Conservation (phyloP, 64 coral and sea anemone species). For the Exaiptasia diaphana region DNA sequence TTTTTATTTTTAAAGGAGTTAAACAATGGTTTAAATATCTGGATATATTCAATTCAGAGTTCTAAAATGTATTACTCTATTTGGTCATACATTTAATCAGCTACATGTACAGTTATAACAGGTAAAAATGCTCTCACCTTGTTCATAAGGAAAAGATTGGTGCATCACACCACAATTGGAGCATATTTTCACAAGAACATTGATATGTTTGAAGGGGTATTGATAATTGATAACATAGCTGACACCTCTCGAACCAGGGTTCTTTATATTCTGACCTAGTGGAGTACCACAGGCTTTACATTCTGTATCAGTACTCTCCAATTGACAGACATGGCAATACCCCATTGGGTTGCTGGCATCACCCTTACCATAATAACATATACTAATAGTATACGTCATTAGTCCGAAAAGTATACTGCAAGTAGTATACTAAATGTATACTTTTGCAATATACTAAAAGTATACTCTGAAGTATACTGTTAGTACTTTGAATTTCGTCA, state of each 20-base stretch:
- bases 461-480: background rate
- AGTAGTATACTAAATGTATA: conserved; percentile 10
- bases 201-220: background rate
- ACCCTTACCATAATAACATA: background rate
- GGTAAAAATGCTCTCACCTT: background rate
- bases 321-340: too few species aligned
- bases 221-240: background rate
- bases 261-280: background rate
- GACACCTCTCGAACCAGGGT: background rate
- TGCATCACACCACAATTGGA: background rate
- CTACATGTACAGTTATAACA: background rate
- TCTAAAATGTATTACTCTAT: too few species aligned
- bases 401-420: conserved; percentile 25
- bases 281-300: background rate
- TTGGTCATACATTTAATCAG: background rate
- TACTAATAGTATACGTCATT: background rate
- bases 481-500: background rate
- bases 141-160: background rate
- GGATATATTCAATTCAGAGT: too few species aligned
- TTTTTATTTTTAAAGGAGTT: too few species aligned
- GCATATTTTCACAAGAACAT: background rate
- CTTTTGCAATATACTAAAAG: background rate
- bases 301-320: background rate
- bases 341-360: background rate
- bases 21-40: too few species aligned